Percentiles rank a stretch among this genome's conserved stretches.
phyloP scores from a whole-genome alignment of 92 coral and sea anemone species.

The Diadumene lineata region DNA sequence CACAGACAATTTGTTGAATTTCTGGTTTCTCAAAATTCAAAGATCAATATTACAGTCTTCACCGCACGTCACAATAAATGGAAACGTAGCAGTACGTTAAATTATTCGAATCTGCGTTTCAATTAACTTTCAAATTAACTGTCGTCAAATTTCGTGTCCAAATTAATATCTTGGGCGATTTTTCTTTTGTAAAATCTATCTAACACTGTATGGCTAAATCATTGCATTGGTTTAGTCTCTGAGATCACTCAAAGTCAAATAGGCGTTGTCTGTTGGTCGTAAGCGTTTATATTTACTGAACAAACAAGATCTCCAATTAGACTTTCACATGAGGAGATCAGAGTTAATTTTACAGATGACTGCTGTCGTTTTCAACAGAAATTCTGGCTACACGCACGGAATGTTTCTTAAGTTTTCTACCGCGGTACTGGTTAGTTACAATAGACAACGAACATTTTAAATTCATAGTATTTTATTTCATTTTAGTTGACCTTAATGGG shows the following conservation, averaged over 20 bases:
- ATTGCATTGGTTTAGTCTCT: neutral
- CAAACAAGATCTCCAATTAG: neutral
- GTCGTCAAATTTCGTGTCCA: no score
- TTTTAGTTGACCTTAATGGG: neutral
- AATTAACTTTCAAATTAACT: no score
- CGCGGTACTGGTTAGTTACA: neutral
- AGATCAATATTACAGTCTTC: no score
- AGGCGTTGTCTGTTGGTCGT: slow-evolving; percentile 13
- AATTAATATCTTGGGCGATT: no score
- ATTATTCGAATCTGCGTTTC: no score
- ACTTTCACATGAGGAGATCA: slow-evolving; percentile 1
- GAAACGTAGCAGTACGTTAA: no score
- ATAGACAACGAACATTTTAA: neutral
- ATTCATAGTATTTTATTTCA: neutral
- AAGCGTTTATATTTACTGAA: slow-evolving; percentile 26
- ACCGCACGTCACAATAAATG: no score
- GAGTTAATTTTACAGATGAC: slow-evolving; percentile 6
- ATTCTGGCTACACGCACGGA: neutral
- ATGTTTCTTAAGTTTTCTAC: neutral
- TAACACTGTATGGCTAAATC: no score
- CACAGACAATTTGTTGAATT: no score
- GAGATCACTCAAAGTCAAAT: slow-evolving; percentile 20
- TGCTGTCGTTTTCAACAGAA: neutral
- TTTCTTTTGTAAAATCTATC: no score
- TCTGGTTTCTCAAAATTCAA: no score